A percentile compares a stretch with the other conserved stretches of the same genome.
phyloP scores from a whole-genome alignment of 2,888 invertebrate genomes.

The Caenorhabditis sp. region DNA sequence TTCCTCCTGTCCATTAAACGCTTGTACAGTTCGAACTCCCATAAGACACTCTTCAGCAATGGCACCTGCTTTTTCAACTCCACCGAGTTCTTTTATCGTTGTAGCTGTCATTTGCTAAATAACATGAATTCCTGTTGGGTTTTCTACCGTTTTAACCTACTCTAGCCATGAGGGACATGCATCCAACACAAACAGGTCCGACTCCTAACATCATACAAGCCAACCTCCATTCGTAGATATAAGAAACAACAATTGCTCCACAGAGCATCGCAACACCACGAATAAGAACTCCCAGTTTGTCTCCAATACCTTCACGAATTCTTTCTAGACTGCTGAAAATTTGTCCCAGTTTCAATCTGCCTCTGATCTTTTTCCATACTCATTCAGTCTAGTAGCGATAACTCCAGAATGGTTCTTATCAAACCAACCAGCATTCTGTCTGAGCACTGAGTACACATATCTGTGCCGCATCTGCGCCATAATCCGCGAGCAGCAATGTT shows the following conservation, averaged over 20 bases:
- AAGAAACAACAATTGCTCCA: conserved; percentile 70
- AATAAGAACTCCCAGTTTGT: conserved; percentile 75
- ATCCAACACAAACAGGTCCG: conserved; percentile 69
- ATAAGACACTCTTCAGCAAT: conserved; percentile 77
- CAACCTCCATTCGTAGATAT: conserved; percentile 75
- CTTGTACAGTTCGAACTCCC: conserved; percentile 77
- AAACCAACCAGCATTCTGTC: conserved; percentile 78
- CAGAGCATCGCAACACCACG: conserved; percentile 72
- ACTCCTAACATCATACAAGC: conserved; percentile 74
- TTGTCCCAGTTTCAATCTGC: not conserved
- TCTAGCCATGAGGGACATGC: conserved; percentile 74
- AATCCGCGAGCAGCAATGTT: conserved; percentile 72
- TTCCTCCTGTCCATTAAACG: conserved; percentile 76
- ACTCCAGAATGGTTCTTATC: conserved; percentile 74
- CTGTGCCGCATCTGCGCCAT: conserved; percentile 70
- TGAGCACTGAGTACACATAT: conserved; percentile 70
- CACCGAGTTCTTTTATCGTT: conserved; percentile 65
- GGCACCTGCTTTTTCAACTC: conserved; percentile 75
- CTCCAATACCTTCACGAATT: conserved; percentile 61
- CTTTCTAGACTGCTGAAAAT: conserved; percentile 69
- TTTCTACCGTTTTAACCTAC: too few relatives aligned
- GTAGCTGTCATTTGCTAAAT: conserved; percentile 73
- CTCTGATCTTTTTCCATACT: conserved; percentile 57
- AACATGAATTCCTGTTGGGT: too few relatives aligned
- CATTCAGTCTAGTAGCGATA: conserved; percentile 72